Evolutionary conservation across 2,797 vertebrate genomes (phyloP), one percentile per base, ranked within the genome.

Genomic region (Paguma larvata): DNA sequence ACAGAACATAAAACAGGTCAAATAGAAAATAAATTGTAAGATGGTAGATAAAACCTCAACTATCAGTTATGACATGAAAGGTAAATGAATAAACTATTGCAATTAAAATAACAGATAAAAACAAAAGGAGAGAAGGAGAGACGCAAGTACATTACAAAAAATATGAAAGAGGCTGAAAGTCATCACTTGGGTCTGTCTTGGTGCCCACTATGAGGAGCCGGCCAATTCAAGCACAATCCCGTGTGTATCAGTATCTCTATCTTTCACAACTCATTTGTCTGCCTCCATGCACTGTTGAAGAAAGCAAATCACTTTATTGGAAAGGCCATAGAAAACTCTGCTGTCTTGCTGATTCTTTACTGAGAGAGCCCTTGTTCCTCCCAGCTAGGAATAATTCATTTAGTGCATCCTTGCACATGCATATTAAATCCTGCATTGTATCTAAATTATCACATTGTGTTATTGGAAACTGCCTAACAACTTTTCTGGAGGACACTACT

Each of bases 321-420:
- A 94, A 92, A 95, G 25, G 30, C 89, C 94, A 94, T 0, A 86
- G 96, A 94, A 96, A 98, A 97, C 0, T 0, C 90, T 27, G 92
- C 75, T 75, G 19, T 7, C 86, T 95, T 67, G 82, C 0, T 19
- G 96, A 96, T 89, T 96, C 95, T 89, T 98, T 70, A 98, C 80
- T 79, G 72, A 97, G 98, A 90, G 56, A 27, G 95, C 83, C 91
- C 77, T 98, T 98, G 98, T 87, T 98, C 97, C 91, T 95, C 97
- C 94, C 97, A 95, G 98, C 98, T 97, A 75, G 90, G 95, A 98
- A 98, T 99, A 99, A 99, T 99, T 98, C 98, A 97, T 98, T 98
- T 78, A 91, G 95, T 92, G 97, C 97, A 94, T 98, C 98, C 98
- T 94, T 97, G 87, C 96, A 97, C 94, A 97, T 78, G 91, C 89